These are phyloP conservation scores for Drosophila mimetica DNA, from an alignment of 2,888 invertebrate genomes.

Conservation along the genomic window DNA sequence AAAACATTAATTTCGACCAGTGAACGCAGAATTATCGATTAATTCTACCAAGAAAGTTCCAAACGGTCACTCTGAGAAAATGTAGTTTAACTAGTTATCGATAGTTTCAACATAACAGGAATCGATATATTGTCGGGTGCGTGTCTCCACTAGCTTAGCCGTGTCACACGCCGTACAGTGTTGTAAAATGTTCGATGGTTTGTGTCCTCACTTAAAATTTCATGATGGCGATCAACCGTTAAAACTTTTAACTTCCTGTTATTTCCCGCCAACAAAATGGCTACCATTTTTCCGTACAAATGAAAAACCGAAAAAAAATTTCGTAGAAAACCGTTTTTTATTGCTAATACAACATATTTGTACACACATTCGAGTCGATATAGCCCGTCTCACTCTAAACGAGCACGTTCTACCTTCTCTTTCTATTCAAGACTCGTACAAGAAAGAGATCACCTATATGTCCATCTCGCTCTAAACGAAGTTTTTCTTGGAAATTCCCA, in stretches of 20 bases:
- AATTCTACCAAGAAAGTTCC: too few relatives aligned
- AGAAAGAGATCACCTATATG: conserved; percentile 20
- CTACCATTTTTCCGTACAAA: neutral
- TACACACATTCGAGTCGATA: neutral
- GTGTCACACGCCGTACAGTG: too few relatives aligned
- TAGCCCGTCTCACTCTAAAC: conserved; percentile 10
- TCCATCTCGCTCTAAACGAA: conserved; percentile 7
- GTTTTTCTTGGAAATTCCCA: neutral
- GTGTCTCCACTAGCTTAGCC: too few relatives aligned
- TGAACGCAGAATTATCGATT: too few relatives aligned
- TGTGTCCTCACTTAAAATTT: too few relatives aligned
- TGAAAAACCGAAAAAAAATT: neutral
- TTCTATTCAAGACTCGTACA: conserved; percentile 11
- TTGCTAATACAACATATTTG: too few relatives aligned
- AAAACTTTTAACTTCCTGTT: neutral
- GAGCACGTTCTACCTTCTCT: conserved; percentile 1
- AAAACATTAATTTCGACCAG: conserved; percentile 15
- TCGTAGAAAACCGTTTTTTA: too few relatives aligned
- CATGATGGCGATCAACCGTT: conserved; percentile 1
- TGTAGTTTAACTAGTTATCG: too few relatives aligned
- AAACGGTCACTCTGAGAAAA: too few relatives aligned
- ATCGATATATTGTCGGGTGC: too few relatives aligned
- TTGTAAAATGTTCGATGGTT: too few relatives aligned
- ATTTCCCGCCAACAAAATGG: conserved; percentile 31
- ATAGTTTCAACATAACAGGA: too few relatives aligned